Evolutionary conservation across 2,797 vertebrate species (phyloP), one percentile per base, ranked within the genome.

Genomic region (Oreochromis mossambicus): DNA sequence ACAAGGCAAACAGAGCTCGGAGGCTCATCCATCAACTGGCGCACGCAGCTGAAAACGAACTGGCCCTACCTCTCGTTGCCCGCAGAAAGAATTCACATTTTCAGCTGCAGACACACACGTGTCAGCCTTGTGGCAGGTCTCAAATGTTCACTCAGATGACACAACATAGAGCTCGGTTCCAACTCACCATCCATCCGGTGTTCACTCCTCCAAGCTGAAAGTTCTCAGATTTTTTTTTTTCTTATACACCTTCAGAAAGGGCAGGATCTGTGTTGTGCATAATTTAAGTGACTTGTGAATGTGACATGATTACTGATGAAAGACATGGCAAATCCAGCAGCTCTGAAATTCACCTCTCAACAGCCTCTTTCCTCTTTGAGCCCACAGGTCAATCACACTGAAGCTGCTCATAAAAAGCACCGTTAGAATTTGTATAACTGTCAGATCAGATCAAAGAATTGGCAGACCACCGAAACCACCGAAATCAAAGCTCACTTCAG

Each of bases 11-110:
- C 84, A 51, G 12, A 88, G 87, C 91, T 89, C 32, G 6, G 77
- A 83, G 83, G 76, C 88, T 93, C 93, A 95, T 96, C 89, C 88
- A 94, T 96, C 95, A 96, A 81, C 75, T 5, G 63, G 51, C 50
- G 77, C 77, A 15, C 58, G 70, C 73, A 48, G 75, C 78, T 32
- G 77, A 86, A 78, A 77, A 88, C 29, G 43, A 83, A 36, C 52
- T 51, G 32, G 75, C 61, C 84, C 81, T 68, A 50, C 63, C 81
- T 68, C 63, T 41, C 43, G 9, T 78, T 87, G 83, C 76, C 80
- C n/a, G 54, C 24, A 9, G 77, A 7, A 52, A 82, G 51, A 24
- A 77, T 13, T 55, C 38, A 55, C 66, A 63, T 56, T 50, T n/a
- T 0, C 54, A 5, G 12, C 38, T 52, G 26, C 79, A 43, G 63